phyloP scores from a whole-genome alignment of 2,113 vertebrate genomes.

The Enhydra lutris region DNA sequence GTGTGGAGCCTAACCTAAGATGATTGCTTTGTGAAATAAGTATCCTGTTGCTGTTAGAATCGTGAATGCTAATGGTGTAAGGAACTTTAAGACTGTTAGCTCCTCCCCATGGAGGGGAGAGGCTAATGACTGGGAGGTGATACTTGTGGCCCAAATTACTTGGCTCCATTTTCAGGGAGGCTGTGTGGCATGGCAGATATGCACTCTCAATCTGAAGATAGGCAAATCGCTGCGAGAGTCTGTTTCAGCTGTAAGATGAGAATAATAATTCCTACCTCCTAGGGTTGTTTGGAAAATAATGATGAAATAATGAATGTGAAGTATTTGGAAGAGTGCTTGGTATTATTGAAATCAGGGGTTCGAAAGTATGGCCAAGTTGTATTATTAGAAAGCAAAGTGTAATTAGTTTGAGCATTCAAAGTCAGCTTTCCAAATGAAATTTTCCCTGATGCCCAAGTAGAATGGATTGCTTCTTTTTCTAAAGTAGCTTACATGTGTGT shows the following conservation, averaged over 20 bases:
- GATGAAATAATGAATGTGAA: not conserved
- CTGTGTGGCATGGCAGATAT: accelerated
- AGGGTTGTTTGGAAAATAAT: not conserved
- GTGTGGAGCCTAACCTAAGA: not conserved
- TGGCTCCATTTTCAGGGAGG: not conserved
- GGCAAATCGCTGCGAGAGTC: not conserved
- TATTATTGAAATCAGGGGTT: not conserved
- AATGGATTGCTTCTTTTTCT: not conserved
- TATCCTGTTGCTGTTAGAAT: not conserved
- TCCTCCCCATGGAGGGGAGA: not conserved
- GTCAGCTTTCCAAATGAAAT: not conserved
- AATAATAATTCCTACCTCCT: not conserved
- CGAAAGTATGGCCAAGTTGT: not conserved
- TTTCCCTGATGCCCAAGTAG: not conserved
- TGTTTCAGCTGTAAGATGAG: not conserved
- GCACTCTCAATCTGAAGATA: not conserved
- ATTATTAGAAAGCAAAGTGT: conserved; percentile 7
- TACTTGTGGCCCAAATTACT: not conserved
- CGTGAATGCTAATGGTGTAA: not conserved
- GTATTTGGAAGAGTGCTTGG: not conserved
- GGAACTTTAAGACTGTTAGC: not conserved
- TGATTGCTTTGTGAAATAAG: not conserved
- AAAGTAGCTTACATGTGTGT: not conserved
- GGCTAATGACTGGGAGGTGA: not conserved
- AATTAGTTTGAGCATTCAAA: not conserved